phyloP scores from a whole-genome alignment of 2,113 vertebrate species.

The Nesospiza acunhae region DNA sequence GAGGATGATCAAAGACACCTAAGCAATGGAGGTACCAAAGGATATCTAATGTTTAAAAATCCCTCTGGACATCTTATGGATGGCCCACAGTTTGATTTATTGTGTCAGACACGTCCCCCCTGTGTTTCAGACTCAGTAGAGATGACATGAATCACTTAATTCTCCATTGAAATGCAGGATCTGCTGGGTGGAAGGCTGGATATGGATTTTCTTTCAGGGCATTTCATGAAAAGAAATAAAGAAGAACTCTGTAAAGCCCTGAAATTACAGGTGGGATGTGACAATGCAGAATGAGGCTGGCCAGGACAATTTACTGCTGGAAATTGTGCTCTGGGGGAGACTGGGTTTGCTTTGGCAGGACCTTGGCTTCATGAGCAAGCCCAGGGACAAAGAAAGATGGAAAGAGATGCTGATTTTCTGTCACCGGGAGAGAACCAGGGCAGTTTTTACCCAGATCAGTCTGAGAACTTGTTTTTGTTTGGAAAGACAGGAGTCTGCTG shows the following conservation, averaged over 20 bases:
- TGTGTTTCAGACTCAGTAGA: background rate
- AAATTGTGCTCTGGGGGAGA: background rate
- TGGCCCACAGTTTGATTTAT: background rate
- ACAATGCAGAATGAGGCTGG: background rate
- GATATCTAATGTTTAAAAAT: background rate
- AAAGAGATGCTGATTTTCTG: background rate
- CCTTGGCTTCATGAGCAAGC: background rate
- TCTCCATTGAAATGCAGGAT: constrained; percentile 41
- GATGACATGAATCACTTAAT: constrained; percentile 33
- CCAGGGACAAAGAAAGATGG: background rate
- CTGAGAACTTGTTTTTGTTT: background rate
- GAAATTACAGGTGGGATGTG: background rate
- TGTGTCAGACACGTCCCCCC: background rate
- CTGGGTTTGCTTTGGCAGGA: background rate
- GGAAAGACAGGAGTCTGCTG: no score
- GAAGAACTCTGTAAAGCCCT: background rate
- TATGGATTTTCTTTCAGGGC: constrained; percentile 59
- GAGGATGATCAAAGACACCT: background rate
- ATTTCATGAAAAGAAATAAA: constrained; percentile 31
- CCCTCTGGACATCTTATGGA: background rate
- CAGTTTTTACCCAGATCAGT: background rate
- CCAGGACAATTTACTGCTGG: background rate
- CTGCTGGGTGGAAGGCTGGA: background rate
- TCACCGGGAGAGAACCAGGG: background rate
- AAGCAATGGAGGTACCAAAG: background rate